Percentiles rank a stretch among this genome's conserved stretches.
Evolutionary conservation across 1,140 invertebrate species (phyloP).

Genomic region (Thereuonema tuberculata): DNA sequence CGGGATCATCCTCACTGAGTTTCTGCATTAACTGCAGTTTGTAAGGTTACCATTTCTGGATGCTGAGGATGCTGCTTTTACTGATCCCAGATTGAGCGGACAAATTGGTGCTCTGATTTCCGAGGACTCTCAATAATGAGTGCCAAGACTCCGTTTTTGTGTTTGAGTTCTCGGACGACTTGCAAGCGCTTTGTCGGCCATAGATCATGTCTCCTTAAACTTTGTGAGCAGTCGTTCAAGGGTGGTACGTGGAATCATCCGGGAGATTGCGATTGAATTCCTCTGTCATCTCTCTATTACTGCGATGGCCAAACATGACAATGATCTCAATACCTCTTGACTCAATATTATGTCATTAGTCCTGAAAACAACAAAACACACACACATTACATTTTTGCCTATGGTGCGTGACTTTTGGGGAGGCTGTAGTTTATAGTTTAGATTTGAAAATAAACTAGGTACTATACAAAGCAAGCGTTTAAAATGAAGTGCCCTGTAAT

Average conservation of each 20-base stretch:
- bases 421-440: no score
- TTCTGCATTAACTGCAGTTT: neutral
- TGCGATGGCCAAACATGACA: neutral
- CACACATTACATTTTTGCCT: no score
- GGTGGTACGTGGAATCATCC: neutral
- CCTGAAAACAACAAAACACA: no score
- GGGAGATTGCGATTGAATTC: neutral
- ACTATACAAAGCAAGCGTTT: no score
- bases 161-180: neutral
- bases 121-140: neutral
- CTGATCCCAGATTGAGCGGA: neutral
- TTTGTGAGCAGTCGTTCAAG: neutral
- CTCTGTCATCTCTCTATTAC: neutral
- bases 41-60: neutral
- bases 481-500: no score
- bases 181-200: neutral
- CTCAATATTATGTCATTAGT: neutral
- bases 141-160: neutral
- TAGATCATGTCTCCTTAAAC: neutral
- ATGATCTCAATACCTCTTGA: neutral
- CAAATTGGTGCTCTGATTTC: neutral
- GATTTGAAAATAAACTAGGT: no score
- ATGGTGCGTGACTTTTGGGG: no score
- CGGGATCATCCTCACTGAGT: neutral
- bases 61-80: neutral